Evolutionary conservation across 2,113 vertebrate species (phyloP).

Genomic region (Protobothrops flavoviridis): DNA sequence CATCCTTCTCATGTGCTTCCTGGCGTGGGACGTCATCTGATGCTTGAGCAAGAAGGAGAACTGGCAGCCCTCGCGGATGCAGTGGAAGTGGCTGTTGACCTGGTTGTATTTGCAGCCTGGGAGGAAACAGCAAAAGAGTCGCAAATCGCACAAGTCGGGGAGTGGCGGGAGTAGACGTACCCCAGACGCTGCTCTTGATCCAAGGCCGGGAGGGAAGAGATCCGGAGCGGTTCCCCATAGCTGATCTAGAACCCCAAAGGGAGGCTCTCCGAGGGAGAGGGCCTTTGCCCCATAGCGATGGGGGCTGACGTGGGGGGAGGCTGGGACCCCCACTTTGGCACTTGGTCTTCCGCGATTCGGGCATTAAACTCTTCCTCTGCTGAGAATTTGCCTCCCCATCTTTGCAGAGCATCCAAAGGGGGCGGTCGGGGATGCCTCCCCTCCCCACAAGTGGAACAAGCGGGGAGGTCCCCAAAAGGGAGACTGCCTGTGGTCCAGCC

Average conservation of each 20-base stretch:
- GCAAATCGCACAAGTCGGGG: background rate
- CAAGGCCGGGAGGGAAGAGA: background rate
- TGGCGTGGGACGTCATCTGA: constrained; percentile 98
- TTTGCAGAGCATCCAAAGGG: no score
- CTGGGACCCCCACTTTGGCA: background rate
- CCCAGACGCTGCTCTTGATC: rapidly evolving
- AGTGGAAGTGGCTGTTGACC: constrained; percentile 99
- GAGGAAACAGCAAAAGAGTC: constrained; percentile 16
- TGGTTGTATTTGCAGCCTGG: constrained; percentile 98
- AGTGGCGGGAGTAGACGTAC: background rate
- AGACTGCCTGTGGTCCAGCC: background rate
- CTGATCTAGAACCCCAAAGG: background rate
- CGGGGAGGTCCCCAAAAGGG: background rate
- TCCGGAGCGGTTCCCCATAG: background rate
- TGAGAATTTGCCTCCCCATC: background rate
- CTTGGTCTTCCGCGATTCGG: background rate
- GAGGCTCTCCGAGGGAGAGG: background rate
- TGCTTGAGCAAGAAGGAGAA: constrained; percentile 99
- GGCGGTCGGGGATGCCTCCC: background rate
- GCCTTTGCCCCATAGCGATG: background rate
- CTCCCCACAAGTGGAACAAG: no score
- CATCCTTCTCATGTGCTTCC: constrained; percentile 99
- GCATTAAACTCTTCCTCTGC: background rate
- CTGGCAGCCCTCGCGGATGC: constrained; percentile 96
- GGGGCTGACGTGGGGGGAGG: background rate